Percentiles rank a stretch among this genome's conserved stretches.
Evolutionary conservation across 2,888 invertebrate genomes (phyloP).

Genomic region (Macrophya alboannulata): DNA sequence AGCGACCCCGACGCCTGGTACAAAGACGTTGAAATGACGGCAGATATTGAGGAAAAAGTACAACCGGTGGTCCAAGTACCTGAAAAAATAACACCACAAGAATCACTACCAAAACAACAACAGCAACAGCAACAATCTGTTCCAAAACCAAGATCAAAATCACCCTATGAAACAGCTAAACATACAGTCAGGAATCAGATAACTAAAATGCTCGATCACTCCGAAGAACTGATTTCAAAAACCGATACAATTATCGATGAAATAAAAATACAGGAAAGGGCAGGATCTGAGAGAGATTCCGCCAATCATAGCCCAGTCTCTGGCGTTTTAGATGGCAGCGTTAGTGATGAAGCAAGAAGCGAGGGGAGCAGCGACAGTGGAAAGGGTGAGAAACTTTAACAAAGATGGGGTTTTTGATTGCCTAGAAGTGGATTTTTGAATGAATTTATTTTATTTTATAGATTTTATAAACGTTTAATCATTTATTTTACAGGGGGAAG

Average conservation of each 20-base stretch:
- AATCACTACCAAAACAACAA: not conserved
- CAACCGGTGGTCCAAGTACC: not conserved
- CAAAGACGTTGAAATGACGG: slow-evolving; percentile 52
- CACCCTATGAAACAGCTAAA: slow-evolving; percentile 36
- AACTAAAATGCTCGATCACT: slow-evolving; percentile 35
- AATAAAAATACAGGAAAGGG: slow-evolving; percentile 74
- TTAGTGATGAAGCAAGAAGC: slow-evolving; percentile 77
- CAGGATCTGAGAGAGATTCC: slow-evolving; percentile 84
- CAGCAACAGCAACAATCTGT: slow-evolving; percentile 8
- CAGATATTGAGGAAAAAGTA: not conserved
- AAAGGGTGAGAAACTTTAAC: slow-evolving; percentile 82
- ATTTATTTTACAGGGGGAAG: slow-evolving; percentile 72
- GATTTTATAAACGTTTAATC: not conserved
- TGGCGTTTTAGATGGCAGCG: slow-evolving; percentile 83
- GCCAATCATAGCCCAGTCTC: slow-evolving; percentile 91
- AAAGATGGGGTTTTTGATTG: not conserved
- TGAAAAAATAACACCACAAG: not conserved
- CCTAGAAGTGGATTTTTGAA: not conserved
- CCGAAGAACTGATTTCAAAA: slow-evolving; percentile 57
- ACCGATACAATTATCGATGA: slow-evolving; percentile 65
- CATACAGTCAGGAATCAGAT: slow-evolving; percentile 30
- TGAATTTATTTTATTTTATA: not conserved
- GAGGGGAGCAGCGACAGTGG: slow-evolving; percentile 92
- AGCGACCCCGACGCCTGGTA: slow-evolving; percentile 49
- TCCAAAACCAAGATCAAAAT: slow-evolving; percentile 21